Base-by-base conservation (phyloP, 2,113 vertebrate genomes). In the Murina feae region DNA sequence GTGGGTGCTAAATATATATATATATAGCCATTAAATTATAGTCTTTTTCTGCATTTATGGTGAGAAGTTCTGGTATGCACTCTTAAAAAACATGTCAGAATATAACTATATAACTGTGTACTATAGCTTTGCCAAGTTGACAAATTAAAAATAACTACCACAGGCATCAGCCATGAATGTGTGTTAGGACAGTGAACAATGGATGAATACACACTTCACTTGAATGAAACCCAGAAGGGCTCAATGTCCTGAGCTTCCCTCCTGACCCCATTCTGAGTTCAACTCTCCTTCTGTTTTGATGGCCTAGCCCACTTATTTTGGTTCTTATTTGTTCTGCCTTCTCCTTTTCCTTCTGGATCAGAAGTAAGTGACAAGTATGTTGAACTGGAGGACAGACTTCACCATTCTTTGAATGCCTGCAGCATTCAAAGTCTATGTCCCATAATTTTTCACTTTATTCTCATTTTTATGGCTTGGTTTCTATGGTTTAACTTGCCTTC, bases 1-100 rank as follows among this genome's bases (percentile, higher is more conserved):
- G 9, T 53, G 39, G 14, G 71, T 20, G 49, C 28, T 20, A 21
- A 32, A 25, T 4, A 58, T 63, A 95, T 10, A 25, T 10, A 78
- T 44, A 37, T 32, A 84, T 37, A n/a, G 35, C 21, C 53, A 66
- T 89, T 93, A 68, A 95, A 51, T 86, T 89, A 74, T 8, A 66
- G 65, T n/a, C 11, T 78, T 91, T 81, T 75, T 74, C 69, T 93
- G 74, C 58, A 60, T 91, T 89, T 84, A 53, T 76, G 63, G 86
- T 53, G 39, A 94, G 51, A 93, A 83, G 30, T 76, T 88, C 89
- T 39, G 14, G 17, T 75, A 66, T 63, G 68, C 12, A 13, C 11
- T 60, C 65, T 39, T 85, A 72, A 93, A 72, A 92, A 53, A 69
- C 30, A 32, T 51, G 49, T 60, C 63, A 53, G 72, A 51, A 91